These are phyloP conservation scores for Eupithecia subumbrata DNA, from an alignment of 2,888 invertebrate species.

Conservation along the genomic window DNA sequence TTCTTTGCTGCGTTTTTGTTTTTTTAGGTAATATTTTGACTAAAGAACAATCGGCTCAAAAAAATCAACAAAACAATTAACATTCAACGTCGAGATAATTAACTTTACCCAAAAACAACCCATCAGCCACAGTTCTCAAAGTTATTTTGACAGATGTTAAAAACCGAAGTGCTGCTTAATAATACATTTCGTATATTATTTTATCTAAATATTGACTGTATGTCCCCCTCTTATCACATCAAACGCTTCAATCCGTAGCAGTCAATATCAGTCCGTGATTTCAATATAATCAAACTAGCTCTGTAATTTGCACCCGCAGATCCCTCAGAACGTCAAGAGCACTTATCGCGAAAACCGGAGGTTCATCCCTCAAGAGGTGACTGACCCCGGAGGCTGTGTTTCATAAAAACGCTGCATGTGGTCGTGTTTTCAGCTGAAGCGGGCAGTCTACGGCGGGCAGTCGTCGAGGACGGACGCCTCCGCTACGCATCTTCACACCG, in stretches of 20 bases:
- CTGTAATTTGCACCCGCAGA: slow-evolving; percentile 43
- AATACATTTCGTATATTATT: not conserved
- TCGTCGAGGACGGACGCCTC: slow-evolving; percentile 52
- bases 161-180: not conserved
- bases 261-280: slow-evolving; percentile 29
- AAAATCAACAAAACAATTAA: not conserved
- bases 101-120: not conserved
- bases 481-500: slow-evolving; percentile 41
- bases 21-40: not conserved
- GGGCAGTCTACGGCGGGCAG: slow-evolving; percentile 68
- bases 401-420: slow-evolving; percentile 68
- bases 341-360: slow-evolving; percentile 51
- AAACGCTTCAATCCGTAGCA: slow-evolving; percentile 24
- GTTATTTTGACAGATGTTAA: not conserved
- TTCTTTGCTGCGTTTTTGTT: not conserved
- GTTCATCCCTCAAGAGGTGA: slow-evolving; percentile 70
- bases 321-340: slow-evolving; percentile 46
- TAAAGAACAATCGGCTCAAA: not conserved
- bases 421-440: slow-evolving; percentile 71
- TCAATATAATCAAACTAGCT: slow-evolving; percentile 48
- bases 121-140: not conserved
- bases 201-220: not conserved
- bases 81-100: not conserved
- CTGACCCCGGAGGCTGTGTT: slow-evolving; percentile 69
- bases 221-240: not conserved